Conservation (phyloP, 2,113 vertebrate genomes). For the Drymodes brunneopygia region DNA sequence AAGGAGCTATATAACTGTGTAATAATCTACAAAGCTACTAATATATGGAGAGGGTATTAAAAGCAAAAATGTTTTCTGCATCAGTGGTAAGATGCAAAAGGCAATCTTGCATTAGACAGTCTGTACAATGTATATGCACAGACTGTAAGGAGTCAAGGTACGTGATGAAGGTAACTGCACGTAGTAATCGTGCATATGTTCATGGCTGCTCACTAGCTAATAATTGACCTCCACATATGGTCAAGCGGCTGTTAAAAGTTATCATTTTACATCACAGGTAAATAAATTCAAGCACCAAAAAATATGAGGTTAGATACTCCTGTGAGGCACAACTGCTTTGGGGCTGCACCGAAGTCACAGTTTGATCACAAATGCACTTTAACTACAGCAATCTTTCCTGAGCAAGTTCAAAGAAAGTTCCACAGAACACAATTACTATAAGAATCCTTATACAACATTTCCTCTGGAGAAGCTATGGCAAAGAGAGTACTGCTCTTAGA, state of each 20-base stretch:
- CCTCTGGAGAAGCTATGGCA: not conserved
- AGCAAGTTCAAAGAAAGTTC: not conserved
- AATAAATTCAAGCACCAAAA: not conserved
- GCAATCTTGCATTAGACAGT: not conserved
- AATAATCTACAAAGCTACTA: not conserved
- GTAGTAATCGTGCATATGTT: not conserved
- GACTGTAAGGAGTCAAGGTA: not conserved
- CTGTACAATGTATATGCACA: not conserved
- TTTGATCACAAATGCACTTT: not conserved
- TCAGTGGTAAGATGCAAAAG: not conserved
- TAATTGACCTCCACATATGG: not conserved
- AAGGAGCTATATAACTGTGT: not conserved
- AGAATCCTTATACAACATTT: not conserved
- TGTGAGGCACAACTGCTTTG: not conserved
- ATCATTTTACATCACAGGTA: not conserved
- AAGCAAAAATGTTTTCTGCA: not conserved
- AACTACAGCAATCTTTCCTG: not conserved
- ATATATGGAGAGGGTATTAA: not conserved
- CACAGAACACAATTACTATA: not conserved
- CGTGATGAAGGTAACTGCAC: not conserved
- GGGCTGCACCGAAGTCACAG: not conserved
- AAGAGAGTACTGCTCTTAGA: not conserved
- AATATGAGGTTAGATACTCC: not conserved
- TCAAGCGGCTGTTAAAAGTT: not conserved
- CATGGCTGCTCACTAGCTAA: not conserved